These are phyloP conservation scores for Cydia amplana DNA, from an alignment of 1,140 invertebrate genomes.

Conservation along the genomic window DNA sequence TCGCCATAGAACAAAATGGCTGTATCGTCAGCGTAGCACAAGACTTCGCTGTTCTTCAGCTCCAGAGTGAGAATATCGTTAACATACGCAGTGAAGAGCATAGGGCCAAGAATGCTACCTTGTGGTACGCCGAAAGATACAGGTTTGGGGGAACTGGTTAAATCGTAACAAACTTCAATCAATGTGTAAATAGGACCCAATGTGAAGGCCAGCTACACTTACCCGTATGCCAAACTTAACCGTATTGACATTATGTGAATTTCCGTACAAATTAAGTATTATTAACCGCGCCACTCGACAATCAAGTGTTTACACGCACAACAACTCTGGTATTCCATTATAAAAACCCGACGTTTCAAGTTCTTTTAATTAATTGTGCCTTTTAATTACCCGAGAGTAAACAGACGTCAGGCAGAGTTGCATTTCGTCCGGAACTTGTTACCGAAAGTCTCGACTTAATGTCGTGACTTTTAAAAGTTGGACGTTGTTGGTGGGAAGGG, in stretches of 20 bases:
- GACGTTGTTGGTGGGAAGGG: not conserved
- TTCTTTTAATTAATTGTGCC: not conserved
- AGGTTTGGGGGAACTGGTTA: too few species aligned
- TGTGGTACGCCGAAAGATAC: too few species aligned
- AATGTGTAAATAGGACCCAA: too few species aligned
- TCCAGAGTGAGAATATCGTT: too few species aligned
- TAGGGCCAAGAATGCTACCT: too few species aligned
- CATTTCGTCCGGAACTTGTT: not conserved
- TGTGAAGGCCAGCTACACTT: too few species aligned
- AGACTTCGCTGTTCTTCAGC: too few species aligned
- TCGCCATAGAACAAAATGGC: too few species aligned
- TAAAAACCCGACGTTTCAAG: not conserved
- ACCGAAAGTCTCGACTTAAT: not conserved
- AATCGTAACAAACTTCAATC: too few species aligned
- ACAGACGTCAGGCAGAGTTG: not conserved
- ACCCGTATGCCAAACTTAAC: too few species aligned
- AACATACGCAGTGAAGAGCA: too few species aligned
- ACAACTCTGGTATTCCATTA: not conserved
- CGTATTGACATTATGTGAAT: not conserved
- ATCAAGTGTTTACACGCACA: not conserved
- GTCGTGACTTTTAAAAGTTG: not conserved
- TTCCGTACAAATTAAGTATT: not conserved
- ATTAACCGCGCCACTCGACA: not conserved
- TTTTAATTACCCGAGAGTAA: conserved; percentile 2
- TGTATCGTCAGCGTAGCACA: too few species aligned